Evolutionary conservation across 2,888 invertebrate species (phyloP), one percentile per base, ranked within the genome.

Genomic region (Drosophila leonis): DNA sequence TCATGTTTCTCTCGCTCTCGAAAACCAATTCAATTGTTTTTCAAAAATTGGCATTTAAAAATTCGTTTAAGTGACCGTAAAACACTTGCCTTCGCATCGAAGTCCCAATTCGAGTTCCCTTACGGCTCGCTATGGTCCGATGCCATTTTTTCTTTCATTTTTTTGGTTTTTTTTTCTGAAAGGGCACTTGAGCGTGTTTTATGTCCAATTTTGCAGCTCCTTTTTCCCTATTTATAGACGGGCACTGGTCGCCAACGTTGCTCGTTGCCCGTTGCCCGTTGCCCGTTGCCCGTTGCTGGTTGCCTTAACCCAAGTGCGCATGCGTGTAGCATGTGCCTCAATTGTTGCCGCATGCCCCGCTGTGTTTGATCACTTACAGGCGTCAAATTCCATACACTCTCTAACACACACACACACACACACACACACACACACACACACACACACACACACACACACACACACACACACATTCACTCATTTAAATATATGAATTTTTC

Each of bases 101-200:
- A 39, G 41, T 31, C 27, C 61, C 55, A 63, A 39, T 54, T 27
- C 54, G 39, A 54, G 39, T 39, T 48, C 13, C 33, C 39, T 37
- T 39, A 33, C 64, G 63, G 62, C 49, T 67, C 67, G 57, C 60
- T 59, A 52, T 66, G 74, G 65, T 74, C 74, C 74, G 77, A 41
- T 76, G 61, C 57, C 60, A 55, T 69, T 71, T 75, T 72, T 65
- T 69, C 66, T 27, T 9, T 4, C n/a, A n/a, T 27, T 12, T 31
- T 3, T 31, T 49, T 7, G 5, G 9, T 18, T 48, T 29, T 48
- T 48, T 29, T 49, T 49, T 33, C 49, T 33, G 18, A 72, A 77
- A 76, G 67, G 60, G 73, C 88, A 90, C 90, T 90, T 90, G 91
- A 91, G 90, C 90, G 84, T 90, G 80, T 90, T 91, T 91, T 90